Evolutionary conservation across 2,797 vertebrate genomes (phyloP).

Genomic region (Smutsia temminckii): DNA sequence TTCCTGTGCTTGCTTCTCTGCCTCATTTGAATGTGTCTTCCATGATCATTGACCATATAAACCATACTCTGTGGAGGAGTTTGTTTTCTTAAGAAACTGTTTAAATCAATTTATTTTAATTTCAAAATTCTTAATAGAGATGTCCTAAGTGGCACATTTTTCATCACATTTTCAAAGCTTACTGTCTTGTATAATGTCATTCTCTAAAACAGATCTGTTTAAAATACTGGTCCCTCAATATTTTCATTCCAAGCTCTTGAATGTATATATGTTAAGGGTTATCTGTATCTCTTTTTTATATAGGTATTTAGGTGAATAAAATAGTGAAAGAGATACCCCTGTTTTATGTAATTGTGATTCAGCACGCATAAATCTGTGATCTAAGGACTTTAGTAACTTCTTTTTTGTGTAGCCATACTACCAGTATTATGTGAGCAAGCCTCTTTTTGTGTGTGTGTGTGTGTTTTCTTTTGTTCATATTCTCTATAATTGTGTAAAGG

Average conservation of each 20-base stretch:
- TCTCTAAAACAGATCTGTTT: neutral
- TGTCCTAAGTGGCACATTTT: neutral
- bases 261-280: neutral
- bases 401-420: neutral
- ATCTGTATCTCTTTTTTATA: neutral
- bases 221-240: neutral
- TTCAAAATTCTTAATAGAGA: neutral
- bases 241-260: neutral
- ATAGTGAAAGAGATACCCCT: neutral
- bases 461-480: neutral
- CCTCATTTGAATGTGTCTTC: neutral
- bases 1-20: too few relatives aligned
- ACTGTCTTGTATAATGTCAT: neutral
- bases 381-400: neutral
- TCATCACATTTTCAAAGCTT: neutral
- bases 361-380: neutral
- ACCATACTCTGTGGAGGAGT: neutral
- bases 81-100: neutral
- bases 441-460: neutral
- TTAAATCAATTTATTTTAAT: neutral
- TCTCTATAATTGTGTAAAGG: neutral
- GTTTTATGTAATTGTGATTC: neutral
- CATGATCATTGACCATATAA: neutral
- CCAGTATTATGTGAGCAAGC: too few relatives aligned
- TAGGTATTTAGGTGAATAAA: neutral